Evolutionary conservation across 2,888 invertebrate species (phyloP), one percentile per base, ranked within the genome.

Genomic region (Sepiola atlantica): DNA sequence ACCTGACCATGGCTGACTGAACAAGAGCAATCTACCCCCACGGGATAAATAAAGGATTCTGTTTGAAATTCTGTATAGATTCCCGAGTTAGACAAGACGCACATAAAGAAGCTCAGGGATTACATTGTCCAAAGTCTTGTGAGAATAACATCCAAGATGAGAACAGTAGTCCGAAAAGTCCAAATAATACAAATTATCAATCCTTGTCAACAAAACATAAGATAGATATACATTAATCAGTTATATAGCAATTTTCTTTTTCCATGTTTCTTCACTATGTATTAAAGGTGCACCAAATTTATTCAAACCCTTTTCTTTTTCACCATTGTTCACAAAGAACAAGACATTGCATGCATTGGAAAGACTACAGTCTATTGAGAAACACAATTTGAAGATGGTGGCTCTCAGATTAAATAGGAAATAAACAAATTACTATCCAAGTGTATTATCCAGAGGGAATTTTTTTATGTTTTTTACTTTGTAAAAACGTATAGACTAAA

Each of bases 391-490:
- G 16, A 77, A n/a, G n/a, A 77, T 77, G n/a, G 77, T 77, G 77
- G 77, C 77, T 14, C 16, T 2, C 77, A 12, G 20, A 77, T 14
- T n/a, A 77, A 77, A 77, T n/a, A 77, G 77, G 16, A n/a, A 77
- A 77, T 14, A 77, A 77, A 77, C 28, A 45, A 45, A 8, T 45
- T 45, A 45, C 45, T 77, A n/a, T 77, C n/a, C 16, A 77, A 77
- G 77, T n/a, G 77, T 77, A n/a, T 77, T n/a, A 77, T 77, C n/a
- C 77, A 77, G n/a, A 77, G n/a, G n/a, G 77, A 77, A 14, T 77
- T 2, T 45, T 45, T 45, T 45, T 45, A 8, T 45, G 45, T 45
- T 45, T 77, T n/a, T 28, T 61, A 24, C 24, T 20, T 20, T 77
- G 10, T n/a, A 77, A 14, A 77, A n/a, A 77, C 16, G 77, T n/a